Percentiles rank a stretch among this genome's conserved stretches.
phyloP scores from a whole-genome alignment of 2,888 invertebrate genomes.

The Macrostomum cliftonense region DNA sequence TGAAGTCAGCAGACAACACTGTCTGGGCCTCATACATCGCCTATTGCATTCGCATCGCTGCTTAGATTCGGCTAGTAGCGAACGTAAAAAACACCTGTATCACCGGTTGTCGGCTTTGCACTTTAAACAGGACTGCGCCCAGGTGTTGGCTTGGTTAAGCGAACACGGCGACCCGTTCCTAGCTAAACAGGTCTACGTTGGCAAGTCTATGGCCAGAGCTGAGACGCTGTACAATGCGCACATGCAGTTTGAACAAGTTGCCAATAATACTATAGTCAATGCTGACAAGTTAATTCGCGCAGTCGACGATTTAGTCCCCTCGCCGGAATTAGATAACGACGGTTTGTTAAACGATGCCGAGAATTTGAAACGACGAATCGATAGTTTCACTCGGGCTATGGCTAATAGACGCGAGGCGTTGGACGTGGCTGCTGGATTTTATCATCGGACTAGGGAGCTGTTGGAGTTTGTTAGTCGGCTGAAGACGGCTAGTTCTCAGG shows the following conservation, averaged over 20 bases:
- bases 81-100: slow-evolving; percentile 8
- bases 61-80: slow-evolving; percentile 1
- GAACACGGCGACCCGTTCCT: slow-evolving; percentile 93
- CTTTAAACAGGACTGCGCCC: slow-evolving; percentile 85
- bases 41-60: neutral
- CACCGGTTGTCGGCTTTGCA: slow-evolving; percentile 54
- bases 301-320: slow-evolving; percentile 67
- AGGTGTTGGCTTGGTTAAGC: slow-evolving; percentile 86
- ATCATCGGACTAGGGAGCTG: slow-evolving; percentile 75
- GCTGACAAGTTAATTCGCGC: slow-evolving; percentile 85
- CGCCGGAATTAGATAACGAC: slow-evolving; percentile 85
- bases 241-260: slow-evolving; percentile 74
- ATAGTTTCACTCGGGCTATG: slow-evolving; percentile 75
- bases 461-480: slow-evolving; percentile 76
- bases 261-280: slow-evolving; percentile 86
- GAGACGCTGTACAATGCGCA: slow-evolving; percentile 90
- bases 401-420: slow-evolving; percentile 69
- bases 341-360: slow-evolving; percentile 84
- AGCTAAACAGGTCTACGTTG: slow-evolving; percentile 85
- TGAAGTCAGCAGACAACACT: neutral
- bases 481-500: slow-evolving; percentile 34
- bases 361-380: slow-evolving; percentile 76
- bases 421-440: slow-evolving; percentile 78
- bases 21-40: neutral
- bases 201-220: slow-evolving; percentile 78